phyloP scores from a whole-genome alignment of 2,113 vertebrate species.

The Acrocephalus kingi region DNA sequence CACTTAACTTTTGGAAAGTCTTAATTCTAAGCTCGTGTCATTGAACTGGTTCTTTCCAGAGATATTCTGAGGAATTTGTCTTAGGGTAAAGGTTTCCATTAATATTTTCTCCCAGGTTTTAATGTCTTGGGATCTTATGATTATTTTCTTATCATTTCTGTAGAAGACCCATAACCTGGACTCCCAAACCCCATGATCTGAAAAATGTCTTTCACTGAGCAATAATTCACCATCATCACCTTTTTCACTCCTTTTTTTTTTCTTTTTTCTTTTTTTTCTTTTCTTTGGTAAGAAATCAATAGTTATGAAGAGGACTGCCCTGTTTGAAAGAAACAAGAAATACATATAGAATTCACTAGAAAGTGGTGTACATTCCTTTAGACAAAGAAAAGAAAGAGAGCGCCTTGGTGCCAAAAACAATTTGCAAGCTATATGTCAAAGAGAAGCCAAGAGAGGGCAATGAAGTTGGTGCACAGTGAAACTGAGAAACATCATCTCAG shows the following conservation, averaged over 20 bases:
- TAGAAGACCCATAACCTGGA: neutral
- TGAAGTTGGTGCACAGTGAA: neutral
- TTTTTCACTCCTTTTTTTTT: neutral
- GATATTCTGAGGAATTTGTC: neutral
- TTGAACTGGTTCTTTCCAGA: neutral
- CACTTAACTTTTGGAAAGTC: neutral
- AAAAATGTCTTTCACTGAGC: neutral
- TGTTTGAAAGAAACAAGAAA: neutral
- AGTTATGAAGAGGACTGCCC: neutral
- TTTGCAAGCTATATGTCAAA: neutral
- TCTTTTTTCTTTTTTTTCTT: too few species aligned
- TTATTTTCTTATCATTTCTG: neutral
- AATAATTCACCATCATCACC: neutral
- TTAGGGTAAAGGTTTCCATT: neutral
- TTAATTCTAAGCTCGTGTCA: neutral
- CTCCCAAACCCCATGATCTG: neutral
- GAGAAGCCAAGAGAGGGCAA: neutral
- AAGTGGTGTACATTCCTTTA: neutral
- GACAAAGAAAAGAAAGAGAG: neutral
- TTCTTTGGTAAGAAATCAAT: neutral
- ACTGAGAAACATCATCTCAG: neutral
- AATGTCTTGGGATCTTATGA: neutral
- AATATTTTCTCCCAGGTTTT: neutral
- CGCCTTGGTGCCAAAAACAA: rapidly evolving
- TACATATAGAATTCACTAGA: neutral